Evolutionary conservation across 1,140 invertebrate genomes (phyloP), one percentile per base, ranked within the genome.

Genomic region (Trialeurodes vaporariorum): DNA sequence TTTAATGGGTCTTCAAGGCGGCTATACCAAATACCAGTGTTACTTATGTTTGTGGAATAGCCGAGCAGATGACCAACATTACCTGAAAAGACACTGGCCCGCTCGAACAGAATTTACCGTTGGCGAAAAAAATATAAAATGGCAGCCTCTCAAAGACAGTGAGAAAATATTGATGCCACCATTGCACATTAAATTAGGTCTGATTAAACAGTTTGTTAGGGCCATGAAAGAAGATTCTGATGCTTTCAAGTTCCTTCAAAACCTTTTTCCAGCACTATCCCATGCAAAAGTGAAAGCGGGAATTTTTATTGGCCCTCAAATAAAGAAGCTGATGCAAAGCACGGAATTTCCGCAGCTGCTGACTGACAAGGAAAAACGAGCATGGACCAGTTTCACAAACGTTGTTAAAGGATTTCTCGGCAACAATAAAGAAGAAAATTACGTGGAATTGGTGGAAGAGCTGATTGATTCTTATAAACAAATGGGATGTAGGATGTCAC

Each of bases 21-120:
- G 77, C 17, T 81, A 73, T 71, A 80, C 76, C 61, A 81, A 81
- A 68, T 77, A 73, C 68, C 67, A 70, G 1, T 79, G 77, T 70
- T 77, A 73, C 66, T 66, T 81, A n/a, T 81, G 78, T 68, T 68
- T 76, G 62, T 81, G 79, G 77, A 72, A 80, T 68, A 81, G 76
- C 74, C 78, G 67, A 67, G 73, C 67, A 25, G 70, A 70, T 65
- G 12, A 69, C 21, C 25, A 69, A 25, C 77, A 79, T 70, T 80
- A 76, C 68, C 70, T 63, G 27, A 70, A 74, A 64, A 67, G 72
- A 59, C 61, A 69, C 61, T 79, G 75, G 75, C 70, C 72, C 59
- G 5, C 58, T 22, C 64, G 74, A 71, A 71, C 27, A 61, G 69
- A 72, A 61, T 73, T 79, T 61, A 58, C 40, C 63, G 40, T 70